These are phyloP conservation scores for Mesopsocus fuscifrons DNA, from an alignment of 2,888 invertebrate species.

Conservation along the genomic window DNA sequence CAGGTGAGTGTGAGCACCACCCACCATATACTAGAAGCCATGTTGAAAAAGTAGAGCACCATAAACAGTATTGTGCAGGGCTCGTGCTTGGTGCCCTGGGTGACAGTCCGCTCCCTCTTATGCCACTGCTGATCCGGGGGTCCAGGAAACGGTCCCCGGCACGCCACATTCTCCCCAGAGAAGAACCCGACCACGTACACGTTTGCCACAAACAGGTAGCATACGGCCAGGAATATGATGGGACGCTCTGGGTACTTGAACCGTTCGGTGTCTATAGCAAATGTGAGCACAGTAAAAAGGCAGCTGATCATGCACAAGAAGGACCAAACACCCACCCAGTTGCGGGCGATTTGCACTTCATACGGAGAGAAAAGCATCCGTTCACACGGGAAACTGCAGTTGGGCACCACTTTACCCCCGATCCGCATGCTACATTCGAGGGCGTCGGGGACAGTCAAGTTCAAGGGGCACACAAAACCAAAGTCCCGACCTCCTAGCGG, in stretches of 20 bases:
- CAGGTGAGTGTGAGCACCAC: conserved; percentile 88
- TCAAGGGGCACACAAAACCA: conserved; percentile 74
- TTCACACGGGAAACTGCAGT: conserved; percentile 82
- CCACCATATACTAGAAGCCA: conserved; percentile 98
- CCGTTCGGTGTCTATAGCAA: conserved; percentile 81
- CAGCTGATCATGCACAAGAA: conserved; percentile 77
- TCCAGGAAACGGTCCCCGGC: conserved; percentile 59
- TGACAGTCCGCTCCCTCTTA: conserved; percentile 63
- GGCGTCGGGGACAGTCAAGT: conserved; percentile 61
- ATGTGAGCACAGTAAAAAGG: conserved; percentile 81
- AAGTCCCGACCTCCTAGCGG: conserved; percentile 40
- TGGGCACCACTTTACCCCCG: conserved; percentile 47
- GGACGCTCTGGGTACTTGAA: conserved; percentile 97
- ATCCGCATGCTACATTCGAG: conserved; percentile 70
- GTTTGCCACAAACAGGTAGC: conserved; percentile 85
- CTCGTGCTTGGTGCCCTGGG: conserved; percentile 70
- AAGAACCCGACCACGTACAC: conserved; percentile 78
- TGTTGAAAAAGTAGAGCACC: conserved; percentile 89
- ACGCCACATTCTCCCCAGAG: conserved; percentile 64
- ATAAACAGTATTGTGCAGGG: conserved; percentile 88
- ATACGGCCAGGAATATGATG: conserved; percentile 89
- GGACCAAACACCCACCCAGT: conserved; percentile 92
- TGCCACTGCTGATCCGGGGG: conserved; percentile 48
- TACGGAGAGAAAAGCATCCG: conserved; percentile 77
- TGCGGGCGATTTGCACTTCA: conserved; percentile 61